Conservation (phyloP, 2,113 vertebrate species). For the Crotophaga sulcirostris region DNA sequence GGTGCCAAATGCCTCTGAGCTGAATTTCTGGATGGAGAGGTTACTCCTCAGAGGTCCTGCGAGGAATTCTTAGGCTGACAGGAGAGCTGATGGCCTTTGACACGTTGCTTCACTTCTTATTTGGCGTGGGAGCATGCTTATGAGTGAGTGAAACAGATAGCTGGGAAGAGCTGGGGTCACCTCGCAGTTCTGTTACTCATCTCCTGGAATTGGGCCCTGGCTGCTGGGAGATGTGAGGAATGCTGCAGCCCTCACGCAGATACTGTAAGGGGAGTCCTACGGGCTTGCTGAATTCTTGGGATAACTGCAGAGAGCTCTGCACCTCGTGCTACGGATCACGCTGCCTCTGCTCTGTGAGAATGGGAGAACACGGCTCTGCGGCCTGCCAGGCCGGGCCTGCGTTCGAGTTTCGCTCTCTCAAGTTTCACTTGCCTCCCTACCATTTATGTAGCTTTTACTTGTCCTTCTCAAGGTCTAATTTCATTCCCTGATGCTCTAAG, state of each 20-base stretch:
- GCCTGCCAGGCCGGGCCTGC: neutral
- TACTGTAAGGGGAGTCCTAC: constrained; percentile 24
- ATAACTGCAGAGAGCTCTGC: constrained; percentile 19
- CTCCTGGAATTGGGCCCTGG: neutral
- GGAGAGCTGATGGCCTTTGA: constrained; percentile 13
- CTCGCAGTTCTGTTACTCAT: constrained; percentile 3
- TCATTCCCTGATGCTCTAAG: fast-evolving
- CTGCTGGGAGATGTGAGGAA: neutral
- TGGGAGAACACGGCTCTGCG: neutral
- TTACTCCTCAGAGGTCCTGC: neutral
- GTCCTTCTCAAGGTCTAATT: constrained; percentile 39
- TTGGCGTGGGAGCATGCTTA: neutral
- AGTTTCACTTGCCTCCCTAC: neutral
- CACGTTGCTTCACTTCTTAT: neutral
- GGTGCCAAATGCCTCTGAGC: neutral
- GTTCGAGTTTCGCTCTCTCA: neutral
- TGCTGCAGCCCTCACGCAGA: neutral
- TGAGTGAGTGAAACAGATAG: constrained; percentile 8
- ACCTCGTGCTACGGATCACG: constrained; percentile 37
- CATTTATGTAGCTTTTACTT: constrained; percentile 3
- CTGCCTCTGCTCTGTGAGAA: neutral
- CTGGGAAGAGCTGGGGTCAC: neutral
- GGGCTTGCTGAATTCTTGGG: neutral
- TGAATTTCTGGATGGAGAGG: neutral
- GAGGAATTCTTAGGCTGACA: constrained; percentile 18